Percentiles rank a stretch among this genome's conserved stretches.
Evolutionary conservation across 2,888 invertebrate species (phyloP).

Genomic region (Megastigmus dorsalis): DNA sequence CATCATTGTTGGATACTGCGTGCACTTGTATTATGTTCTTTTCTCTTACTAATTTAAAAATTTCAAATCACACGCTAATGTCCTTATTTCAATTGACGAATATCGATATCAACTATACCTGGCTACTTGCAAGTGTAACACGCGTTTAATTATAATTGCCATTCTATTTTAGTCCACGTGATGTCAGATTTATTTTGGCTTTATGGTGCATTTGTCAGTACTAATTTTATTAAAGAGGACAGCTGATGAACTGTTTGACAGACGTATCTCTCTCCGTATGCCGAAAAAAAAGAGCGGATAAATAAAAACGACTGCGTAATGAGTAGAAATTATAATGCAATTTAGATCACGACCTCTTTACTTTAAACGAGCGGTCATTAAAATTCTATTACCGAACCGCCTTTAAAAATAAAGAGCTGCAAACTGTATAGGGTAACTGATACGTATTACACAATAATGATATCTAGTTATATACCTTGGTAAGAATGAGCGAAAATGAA

Average conservation of each 20-base stretch:
- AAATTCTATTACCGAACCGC: conserved; percentile 40
- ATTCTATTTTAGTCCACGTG: background rate
- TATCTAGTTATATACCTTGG: conserved; percentile 6
- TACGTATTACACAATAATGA: background rate
- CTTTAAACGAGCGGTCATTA: conserved; percentile 40
- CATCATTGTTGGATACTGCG: no score
- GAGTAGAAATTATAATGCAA: conserved; percentile 45
- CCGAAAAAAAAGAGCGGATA: background rate
- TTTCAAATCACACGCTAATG: no score
- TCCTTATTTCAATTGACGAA: no score
- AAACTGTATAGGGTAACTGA: background rate
- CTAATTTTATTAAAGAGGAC: conserved; percentile 8
- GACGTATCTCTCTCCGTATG: background rate
- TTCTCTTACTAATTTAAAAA: no score
- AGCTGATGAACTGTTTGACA: conserved; percentile 4
- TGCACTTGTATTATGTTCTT: no score
- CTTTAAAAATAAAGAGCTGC: conserved; percentile 18
- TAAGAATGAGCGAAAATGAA: background rate
- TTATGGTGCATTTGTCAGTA: background rate
- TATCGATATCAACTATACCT: no score
- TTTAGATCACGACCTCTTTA: conserved; percentile 48
- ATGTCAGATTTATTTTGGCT: background rate
- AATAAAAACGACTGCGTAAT: background rate
- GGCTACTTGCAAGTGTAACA: no score
- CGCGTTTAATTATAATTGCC: no score